These are phyloP conservation scores for Petrolisthes manimaculis DNA, from an alignment of 2,888 invertebrate genomes.

Conservation along the genomic window DNA sequence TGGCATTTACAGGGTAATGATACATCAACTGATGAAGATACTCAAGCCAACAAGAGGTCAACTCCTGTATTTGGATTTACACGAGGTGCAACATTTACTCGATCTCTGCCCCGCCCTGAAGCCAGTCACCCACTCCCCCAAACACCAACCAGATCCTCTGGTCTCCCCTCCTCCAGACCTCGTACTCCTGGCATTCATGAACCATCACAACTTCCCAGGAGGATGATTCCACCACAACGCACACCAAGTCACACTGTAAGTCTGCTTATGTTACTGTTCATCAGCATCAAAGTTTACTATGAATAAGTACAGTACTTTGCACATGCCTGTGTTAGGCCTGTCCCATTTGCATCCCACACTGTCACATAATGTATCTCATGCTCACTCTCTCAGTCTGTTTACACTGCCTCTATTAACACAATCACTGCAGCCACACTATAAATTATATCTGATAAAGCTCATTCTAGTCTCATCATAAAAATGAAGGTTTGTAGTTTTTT, in stretches of 20 bases:
- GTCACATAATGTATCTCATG: background rate
- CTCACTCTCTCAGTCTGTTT: background rate
- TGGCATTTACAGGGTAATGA: conserved; percentile 42
- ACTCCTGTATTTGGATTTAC: conserved; percentile 43
- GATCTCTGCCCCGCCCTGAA: conserved; percentile 49
- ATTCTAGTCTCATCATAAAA: too few species aligned
- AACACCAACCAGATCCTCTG: conserved; percentile 32
- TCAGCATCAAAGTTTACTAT: background rate
- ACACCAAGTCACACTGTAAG: conserved; percentile 50
- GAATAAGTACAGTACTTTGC: background rate
- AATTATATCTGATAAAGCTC: too few species aligned
- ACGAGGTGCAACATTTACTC: conserved; percentile 54
- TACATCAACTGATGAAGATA: conserved; percentile 55
- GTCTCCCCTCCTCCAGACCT: conserved; percentile 34
- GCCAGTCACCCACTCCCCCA: conserved; percentile 45
- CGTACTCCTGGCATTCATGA: conserved; percentile 43
- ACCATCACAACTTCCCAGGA: conserved; percentile 38
- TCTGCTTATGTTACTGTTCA: background rate
- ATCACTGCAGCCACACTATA: too few species aligned
- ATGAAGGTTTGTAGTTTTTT: background rate
- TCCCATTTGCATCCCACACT: too few species aligned
- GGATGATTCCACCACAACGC: conserved; percentile 36
- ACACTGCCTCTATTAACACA: too few species aligned
- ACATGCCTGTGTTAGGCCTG: too few species aligned
- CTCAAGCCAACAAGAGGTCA: conserved; percentile 40